Conservation (phyloP, 2,797 vertebrate genomes). For the Taeniopygia guttata region DNA sequence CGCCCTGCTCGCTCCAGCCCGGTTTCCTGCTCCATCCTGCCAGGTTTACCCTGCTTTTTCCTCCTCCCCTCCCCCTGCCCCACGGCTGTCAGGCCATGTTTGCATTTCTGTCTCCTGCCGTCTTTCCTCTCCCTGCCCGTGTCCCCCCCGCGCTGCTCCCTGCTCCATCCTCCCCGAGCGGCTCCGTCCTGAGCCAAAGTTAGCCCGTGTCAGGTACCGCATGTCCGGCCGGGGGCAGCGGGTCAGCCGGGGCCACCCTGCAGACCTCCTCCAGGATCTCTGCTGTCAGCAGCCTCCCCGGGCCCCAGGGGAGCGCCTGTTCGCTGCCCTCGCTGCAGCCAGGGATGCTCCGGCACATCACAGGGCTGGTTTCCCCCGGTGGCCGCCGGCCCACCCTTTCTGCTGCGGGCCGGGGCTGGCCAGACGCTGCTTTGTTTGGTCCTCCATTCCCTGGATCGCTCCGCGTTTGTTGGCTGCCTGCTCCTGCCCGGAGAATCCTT, state of each 20-base stretch:
- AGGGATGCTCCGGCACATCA: conserved; percentile 59
- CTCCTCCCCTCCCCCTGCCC: conserved; percentile 68
- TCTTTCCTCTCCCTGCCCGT: conserved; percentile 63
- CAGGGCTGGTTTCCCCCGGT: neutral
- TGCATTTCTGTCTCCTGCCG: conserved; percentile 73
- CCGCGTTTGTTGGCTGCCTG: conserved; percentile 2
- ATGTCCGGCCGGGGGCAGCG: conserved; percentile 62
- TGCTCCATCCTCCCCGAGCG: conserved; percentile 61
- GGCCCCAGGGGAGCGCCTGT: conserved; percentile 47
- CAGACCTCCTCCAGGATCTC: conserved; percentile 76
- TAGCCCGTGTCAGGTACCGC: conserved; percentile 59
- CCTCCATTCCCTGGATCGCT: neutral
- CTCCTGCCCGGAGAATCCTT: conserved; percentile 23
- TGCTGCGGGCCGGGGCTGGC: neutral
- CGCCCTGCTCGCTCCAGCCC: conserved; percentile 65
- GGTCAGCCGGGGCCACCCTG: conserved; percentile 78
- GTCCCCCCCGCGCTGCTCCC: conserved; percentile 3
- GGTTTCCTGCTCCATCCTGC: conserved; percentile 80
- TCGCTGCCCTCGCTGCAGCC: neutral
- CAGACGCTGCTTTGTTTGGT: neutral
- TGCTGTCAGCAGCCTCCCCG: conserved; percentile 73
- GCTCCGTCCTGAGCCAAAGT: conserved; percentile 65
- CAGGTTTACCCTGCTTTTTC: conserved; percentile 78
- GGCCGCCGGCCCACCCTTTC: neutral
- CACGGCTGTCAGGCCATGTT: conserved; percentile 61